Percentiles rank a stretch among this genome's conserved stretches.
These are phyloP conservation scores for Antheraea assamensis DNA, from an alignment of 2,888 invertebrate genomes.

Conservation along the genomic window DNA sequence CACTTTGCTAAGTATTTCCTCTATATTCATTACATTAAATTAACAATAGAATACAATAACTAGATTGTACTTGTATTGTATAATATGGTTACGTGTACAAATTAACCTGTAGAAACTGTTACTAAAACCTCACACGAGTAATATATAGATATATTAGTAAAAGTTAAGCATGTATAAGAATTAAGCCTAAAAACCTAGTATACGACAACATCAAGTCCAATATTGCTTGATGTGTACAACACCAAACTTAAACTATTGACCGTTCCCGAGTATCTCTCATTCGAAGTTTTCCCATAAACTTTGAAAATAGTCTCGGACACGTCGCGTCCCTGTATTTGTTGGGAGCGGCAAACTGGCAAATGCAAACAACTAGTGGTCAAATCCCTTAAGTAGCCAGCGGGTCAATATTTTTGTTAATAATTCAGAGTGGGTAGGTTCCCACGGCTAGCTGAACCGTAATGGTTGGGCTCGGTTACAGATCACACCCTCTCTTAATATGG, in stretches of 20 bases:
- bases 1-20: no score
- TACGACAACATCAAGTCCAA: neutral
- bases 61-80: no score
- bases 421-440: constrained; percentile 74
- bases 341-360: constrained; percentile 73
- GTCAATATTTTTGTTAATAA: constrained; percentile 82
- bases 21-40: neutral
- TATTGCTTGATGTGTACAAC: constrained; percentile 30
- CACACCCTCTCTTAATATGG: constrained; percentile 57
- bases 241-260: constrained; percentile 62
- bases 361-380: constrained; percentile 78
- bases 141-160: neutral
- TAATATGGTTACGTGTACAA: no score
- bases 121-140: no score
- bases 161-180: neutral
- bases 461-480: constrained; percentile 66
- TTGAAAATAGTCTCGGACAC: constrained; percentile 67
- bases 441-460: constrained; percentile 56
- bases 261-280: constrained; percentile 44
- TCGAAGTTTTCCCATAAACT: constrained; percentile 75
- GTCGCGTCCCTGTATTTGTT: constrained; percentile 56
- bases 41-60: neutral
- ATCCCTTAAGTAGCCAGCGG: constrained; percentile 80
- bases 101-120: neutral
- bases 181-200: neutral